Evolutionary conservation across 2,113 vertebrate genomes (phyloP), one percentile per base, ranked within the genome.

Genomic region (Chrysochloris asiatica): DNA sequence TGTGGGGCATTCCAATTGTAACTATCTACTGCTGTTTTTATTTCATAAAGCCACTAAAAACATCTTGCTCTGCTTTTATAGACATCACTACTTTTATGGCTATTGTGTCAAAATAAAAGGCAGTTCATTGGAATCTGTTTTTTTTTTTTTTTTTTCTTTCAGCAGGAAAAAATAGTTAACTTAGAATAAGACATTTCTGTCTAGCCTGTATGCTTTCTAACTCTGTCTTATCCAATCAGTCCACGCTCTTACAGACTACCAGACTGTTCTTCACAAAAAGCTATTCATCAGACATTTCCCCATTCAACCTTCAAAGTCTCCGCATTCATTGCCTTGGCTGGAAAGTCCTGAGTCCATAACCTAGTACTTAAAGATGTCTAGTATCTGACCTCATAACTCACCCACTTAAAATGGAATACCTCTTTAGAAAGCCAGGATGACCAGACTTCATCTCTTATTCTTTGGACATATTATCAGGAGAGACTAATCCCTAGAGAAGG

Each of bases 1-100:
- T 87, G 86, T 10, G 8, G 92, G 94, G 71, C 88, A 91, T 95
- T 95, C 94, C 92, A 50, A 72, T 96, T 93, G 90, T 95, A 96
- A 96, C 94, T 90, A 84, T 87, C 88, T 94, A 84, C 83, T 89
- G 93, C 94, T 96, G 92, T 90, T 96, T 95, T 92, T 83, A 96
- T 97, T 95, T 93, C 91, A 89, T 94, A 96, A 97, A 96, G 72
- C 93, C 86, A 91, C 93, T 95, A 79, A 96, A 95, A 95, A 87
- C 92, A 94, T 82, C 92, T 90, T 83, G 86, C 75, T 50, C 86
- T 79, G 65, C 77, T 90, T 96, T 90, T 95, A 92, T 95, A 95
- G 95, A 94, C 94, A 95, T 96, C 96, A 95, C 95, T 52, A 88
- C 81, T 91, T 95, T 96, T 94, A 96, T 76, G 73, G 94, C 83